Percentiles rank a stretch among this genome's conserved stretches.
These are phyloP conservation scores for Belonocnema kinseyi DNA, from an alignment of 1,140 invertebrate species.

Conservation along the genomic window DNA sequence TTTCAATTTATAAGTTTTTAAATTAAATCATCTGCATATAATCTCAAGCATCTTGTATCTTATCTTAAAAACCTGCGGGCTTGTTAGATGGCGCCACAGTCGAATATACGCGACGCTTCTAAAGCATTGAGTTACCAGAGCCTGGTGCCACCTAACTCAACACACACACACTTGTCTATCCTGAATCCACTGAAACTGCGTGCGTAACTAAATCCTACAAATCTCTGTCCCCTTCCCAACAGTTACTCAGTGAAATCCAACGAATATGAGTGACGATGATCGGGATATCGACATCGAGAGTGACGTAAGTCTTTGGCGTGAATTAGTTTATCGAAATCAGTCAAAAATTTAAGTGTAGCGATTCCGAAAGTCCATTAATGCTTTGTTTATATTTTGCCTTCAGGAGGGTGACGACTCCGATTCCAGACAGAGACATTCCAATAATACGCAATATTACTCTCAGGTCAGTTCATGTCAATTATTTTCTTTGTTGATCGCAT, in stretches of 20 bases:
- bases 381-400: constrained; percentile 50
- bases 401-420: constrained; percentile 83
- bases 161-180: too few relatives aligned
- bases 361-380: not conserved
- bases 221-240: not conserved
- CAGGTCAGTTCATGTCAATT: constrained; percentile 70
- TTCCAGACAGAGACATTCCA: constrained; percentile 75
- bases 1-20: too few relatives aligned
- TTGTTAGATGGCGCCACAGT: too few relatives aligned
- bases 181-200: not conserved
- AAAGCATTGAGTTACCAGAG: too few relatives aligned
- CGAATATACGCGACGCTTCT: too few relatives aligned
- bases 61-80: too few relatives aligned
- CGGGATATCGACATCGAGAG: constrained; percentile 94
- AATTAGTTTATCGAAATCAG: not conserved
- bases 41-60: too few relatives aligned
- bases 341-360: not conserved
- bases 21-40: too few relatives aligned
- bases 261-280: constrained; percentile 90
- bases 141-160: too few relatives aligned
- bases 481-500: constrained; percentile 31
- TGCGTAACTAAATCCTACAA: not conserved
- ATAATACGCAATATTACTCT: constrained; percentile 78
- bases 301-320: constrained; percentile 82
- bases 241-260: not conserved